phyloP scores from a whole-genome alignment of 2,888 invertebrate genomes.

The Eristalis tenax region DNA sequence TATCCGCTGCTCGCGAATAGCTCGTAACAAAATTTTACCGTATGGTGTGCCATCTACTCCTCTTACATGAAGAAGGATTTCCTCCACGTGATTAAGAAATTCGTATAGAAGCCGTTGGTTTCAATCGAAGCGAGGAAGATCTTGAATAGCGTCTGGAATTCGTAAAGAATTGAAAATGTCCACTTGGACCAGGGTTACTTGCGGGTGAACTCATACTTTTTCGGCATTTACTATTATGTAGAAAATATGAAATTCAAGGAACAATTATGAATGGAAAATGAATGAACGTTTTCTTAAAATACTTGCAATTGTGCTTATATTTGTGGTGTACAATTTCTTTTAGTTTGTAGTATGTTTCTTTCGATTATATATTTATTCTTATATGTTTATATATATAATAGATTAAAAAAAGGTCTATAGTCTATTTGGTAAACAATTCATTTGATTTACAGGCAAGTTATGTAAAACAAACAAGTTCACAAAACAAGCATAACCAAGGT shows the following conservation, averaged over 20 bases:
- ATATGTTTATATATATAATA: background rate
- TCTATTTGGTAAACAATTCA: background rate
- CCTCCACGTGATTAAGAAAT: background rate
- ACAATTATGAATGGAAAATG: background rate
- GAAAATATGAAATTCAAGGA: background rate
- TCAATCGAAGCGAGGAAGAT: background rate
- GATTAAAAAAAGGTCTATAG: background rate
- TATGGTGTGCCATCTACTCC: too few species aligned
- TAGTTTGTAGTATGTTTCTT: background rate
- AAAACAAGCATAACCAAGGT: too few species aligned
- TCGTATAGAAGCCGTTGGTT: background rate
- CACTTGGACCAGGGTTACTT: background rate
- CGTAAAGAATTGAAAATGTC: background rate
- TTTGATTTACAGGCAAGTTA: background rate
- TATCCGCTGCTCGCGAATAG: background rate
- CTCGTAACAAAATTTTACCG: background rate
- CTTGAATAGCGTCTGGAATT: background rate
- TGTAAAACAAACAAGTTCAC: too few species aligned
- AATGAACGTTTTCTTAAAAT: background rate
- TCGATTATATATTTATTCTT: background rate
- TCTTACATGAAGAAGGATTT: too few species aligned
- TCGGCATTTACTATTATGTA: background rate
- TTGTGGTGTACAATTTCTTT: background rate
- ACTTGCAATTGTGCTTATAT: background rate
- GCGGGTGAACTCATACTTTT: background rate